Evolutionary conservation across 1,140 invertebrate species (phyloP).

Genomic region (Drosophila lini): DNA sequence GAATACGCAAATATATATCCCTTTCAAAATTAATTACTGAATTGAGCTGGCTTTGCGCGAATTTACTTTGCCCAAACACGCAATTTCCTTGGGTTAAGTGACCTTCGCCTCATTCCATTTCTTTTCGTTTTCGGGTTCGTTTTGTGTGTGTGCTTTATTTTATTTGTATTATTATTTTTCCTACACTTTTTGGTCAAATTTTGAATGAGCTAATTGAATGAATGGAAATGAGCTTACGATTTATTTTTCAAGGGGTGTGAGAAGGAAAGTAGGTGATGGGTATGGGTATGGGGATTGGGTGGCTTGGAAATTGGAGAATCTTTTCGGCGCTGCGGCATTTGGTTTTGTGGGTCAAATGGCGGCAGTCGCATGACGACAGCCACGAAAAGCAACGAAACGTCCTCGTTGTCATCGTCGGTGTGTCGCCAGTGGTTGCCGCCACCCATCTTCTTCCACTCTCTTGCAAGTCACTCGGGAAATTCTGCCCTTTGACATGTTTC

Average conservation of each 20-base stretch:
- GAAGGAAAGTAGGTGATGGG: background rate
- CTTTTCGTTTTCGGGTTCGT: background rate
- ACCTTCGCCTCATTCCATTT: conserved; percentile 37
- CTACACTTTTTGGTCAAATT: conserved; percentile 13
- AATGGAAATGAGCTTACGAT: conserved; percentile 40
- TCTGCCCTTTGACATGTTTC: conserved; percentile 14
- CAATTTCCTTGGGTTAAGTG: conserved; percentile 18
- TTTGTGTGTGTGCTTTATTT: conserved; percentile 4
- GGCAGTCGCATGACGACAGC: conserved; percentile 41
- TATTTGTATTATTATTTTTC: conserved; percentile 12
- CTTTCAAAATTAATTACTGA: conserved; percentile 26
- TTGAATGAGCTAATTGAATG: conserved; percentile 54
- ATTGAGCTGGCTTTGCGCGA: conserved; percentile 20
- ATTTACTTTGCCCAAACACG: conserved; percentile 26
- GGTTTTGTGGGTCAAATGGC: conserved; percentile 68
- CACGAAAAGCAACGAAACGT: conserved; percentile 21
- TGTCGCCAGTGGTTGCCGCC: conserved; percentile 16
- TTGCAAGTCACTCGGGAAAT: conserved; percentile 3
- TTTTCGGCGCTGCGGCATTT: conserved; percentile 55
- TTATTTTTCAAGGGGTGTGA: background rate
- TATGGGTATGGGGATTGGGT: background rate
- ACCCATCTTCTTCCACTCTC: background rate
- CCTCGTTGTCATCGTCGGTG: conserved; percentile 41
- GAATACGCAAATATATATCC: conserved; percentile 11
- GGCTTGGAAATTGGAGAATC: conserved; percentile 13